Percentiles rank a stretch among this genome's conserved stretches.
These are phyloP conservation scores for Lutraria lutraria DNA, from an alignment of 2,888 invertebrate genomes.

Conservation along the genomic window DNA sequence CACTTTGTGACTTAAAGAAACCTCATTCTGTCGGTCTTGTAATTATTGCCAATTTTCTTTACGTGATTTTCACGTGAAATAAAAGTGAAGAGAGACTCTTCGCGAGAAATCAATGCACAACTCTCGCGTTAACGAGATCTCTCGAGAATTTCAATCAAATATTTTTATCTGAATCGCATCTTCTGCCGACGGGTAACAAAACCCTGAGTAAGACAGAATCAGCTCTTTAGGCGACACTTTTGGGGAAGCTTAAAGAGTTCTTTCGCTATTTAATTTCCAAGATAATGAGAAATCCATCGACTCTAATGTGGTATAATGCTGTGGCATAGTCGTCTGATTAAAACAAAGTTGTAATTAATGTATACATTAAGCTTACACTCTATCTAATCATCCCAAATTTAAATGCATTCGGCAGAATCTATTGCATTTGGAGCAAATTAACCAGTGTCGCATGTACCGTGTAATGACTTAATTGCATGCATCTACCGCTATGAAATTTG, in stretches of 20 bases:
- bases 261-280: conserved; percentile 17
- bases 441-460: not conserved
- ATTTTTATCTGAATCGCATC: conserved; percentile 28
- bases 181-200: conserved; percentile 18
- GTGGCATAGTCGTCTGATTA: not conserved
- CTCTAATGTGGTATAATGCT: not conserved
- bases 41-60: conserved; percentile 59
- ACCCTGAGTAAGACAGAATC: conserved; percentile 30
- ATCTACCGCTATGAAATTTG: not conserved
- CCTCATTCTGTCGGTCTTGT: conserved; percentile 42
- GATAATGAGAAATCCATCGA: conserved; percentile 2
- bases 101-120: conserved; percentile 48
- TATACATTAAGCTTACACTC: not conserved
- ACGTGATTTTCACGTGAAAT: conserved; percentile 29
- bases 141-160: conserved; percentile 20
- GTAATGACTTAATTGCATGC: not conserved
- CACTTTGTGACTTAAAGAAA: conserved; percentile 50
- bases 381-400: not conserved
- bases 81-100: conserved; percentile 29
- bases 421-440: not conserved
- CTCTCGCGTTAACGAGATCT: conserved; percentile 35
- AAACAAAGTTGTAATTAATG: conserved; percentile 2
- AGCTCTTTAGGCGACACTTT: conserved; percentile 18
- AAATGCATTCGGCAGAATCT: not conserved
- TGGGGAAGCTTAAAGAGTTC: not conserved